Base-by-base conservation (phyloP, 2,888 invertebrate genomes). In the Ochlodes sylvanus region DNA sequence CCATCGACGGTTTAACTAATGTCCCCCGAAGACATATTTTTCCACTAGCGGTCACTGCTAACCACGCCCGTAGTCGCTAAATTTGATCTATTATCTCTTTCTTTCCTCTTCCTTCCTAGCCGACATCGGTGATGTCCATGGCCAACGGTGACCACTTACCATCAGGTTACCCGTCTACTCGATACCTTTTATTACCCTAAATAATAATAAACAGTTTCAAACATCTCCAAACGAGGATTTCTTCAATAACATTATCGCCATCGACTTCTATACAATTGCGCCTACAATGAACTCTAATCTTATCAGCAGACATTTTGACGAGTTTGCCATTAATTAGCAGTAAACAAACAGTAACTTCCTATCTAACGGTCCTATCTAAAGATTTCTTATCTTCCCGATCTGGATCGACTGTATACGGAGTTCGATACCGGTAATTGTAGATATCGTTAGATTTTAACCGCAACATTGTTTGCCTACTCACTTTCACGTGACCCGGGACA, bases 401-500 rank as follows among this genome's bases (percentile, higher is more conserved):
- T 61, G 47, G 42, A 47, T 47, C 47, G 27, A 12, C 60, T 58
- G 42, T 66, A 66, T 66, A 60, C 60, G 60, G 66, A 42, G 64
- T 41, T 60, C 14, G 66, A 66, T 66, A 66, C 54, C n/a, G 41
- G 60, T 61, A 66, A 66, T 60, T 54, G 66, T 60, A 55, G 66
- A 61, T 60, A 66, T 66, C 66, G 66, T 42, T 66, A 66, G 66
- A 66, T 66, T 19, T 58, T 27, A 66, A 66, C 52, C 66, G 60
- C 42, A 42, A 60, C 66, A 66, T 66, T 66, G 66, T 66, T 52
- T 66, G 17, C 44, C 44, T 47, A 60, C 27, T 50, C 63, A 76
- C 77, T 77, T 77, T 77, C 77, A 70, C 74, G 73, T 76, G 77
- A 76, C 77, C 77, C 69, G 70, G 64, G 68, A 77, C 77, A 74